A percentile compares a stretch with the other conserved stretches of the same genome.
These are phyloP conservation scores for Chaenocephalus aceratus DNA, from an alignment of 2,113 vertebrate species.

Conservation along the genomic window DNA sequence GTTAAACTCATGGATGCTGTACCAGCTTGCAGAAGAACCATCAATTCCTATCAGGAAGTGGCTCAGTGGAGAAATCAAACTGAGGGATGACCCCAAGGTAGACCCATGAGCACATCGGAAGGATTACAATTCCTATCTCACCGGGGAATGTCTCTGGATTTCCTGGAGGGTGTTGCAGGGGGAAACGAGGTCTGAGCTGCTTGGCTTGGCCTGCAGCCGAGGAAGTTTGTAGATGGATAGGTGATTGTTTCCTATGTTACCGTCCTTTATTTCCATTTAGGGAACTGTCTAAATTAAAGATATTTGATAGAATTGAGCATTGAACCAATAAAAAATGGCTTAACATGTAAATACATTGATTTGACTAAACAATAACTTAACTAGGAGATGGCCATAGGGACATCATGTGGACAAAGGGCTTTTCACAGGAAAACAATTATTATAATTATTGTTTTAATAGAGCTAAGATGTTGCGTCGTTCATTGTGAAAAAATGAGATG, in stretches of 20 bases:
- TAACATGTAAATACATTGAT: too few relatives aligned
- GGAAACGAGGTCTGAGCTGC: neutral
- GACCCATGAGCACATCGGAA: neutral
- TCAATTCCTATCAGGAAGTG: neutral
- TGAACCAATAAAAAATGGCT: neutral
- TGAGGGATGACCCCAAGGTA: neutral
- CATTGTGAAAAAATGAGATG: constrained; percentile 24
- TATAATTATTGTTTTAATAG: constrained; percentile 24
- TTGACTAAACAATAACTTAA: neutral
- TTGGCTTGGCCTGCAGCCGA: neutral
- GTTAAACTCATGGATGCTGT: neutral
- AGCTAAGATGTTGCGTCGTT: constrained; percentile 13
- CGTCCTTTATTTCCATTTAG: neutral
- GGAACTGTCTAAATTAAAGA: neutral
- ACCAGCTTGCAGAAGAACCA: neutral
- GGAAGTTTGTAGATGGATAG: neutral
- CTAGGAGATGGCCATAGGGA: neutral
- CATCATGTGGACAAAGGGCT: neutral
- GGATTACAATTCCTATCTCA: neutral
- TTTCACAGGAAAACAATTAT: constrained; percentile 21
- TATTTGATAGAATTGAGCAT: neutral
- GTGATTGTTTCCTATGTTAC: neutral
- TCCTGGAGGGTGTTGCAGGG: neutral
- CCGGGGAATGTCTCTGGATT: neutral
- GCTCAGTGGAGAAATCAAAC: neutral